Conservation (phyloP, 2,888 invertebrate species). For the Cylloceria caligata region DNA sequence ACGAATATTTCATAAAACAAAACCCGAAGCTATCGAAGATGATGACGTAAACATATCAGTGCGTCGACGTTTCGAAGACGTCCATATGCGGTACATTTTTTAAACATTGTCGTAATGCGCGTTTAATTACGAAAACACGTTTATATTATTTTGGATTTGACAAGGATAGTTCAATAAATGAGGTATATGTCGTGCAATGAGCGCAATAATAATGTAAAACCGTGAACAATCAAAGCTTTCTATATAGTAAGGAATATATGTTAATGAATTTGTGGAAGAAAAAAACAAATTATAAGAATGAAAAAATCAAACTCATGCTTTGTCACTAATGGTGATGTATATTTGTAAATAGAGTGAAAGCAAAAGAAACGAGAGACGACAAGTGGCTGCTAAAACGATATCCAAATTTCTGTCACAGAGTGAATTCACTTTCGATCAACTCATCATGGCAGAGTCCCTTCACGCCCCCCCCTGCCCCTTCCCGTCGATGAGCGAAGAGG, state of each 20-base stretch:
- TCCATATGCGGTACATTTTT: background rate
- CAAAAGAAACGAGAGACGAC: slow-evolving; percentile 3
- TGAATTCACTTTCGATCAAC: slow-evolving; percentile 38
- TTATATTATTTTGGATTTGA: slow-evolving; percentile 6
- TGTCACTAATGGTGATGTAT: slow-evolving; percentile 49
- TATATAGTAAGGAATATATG: slow-evolving; percentile 59
- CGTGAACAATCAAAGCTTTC: slow-evolving; percentile 79
- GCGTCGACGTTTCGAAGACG: slow-evolving; percentile 31
- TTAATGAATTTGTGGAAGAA: slow-evolving; percentile 14
- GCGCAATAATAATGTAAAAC: slow-evolving; percentile 77
- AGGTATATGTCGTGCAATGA: slow-evolving; percentile 16
- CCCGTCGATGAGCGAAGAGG: slow-evolving; percentile 10
- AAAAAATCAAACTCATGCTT: slow-evolving; percentile 13
- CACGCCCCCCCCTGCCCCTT: too few species aligned
- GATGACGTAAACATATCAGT: slow-evolving; percentile 60
- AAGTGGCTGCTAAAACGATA: slow-evolving; percentile 18
- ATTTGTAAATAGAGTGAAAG: slow-evolving; percentile 64
- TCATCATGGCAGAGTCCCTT: slow-evolving; percentile 25
- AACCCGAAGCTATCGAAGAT: slow-evolving; percentile 19
- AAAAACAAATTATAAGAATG: slow-evolving; percentile 29
- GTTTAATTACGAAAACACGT: background rate
- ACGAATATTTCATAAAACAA: slow-evolving; percentile 19
- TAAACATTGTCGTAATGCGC: background rate
- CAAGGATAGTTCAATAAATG: slow-evolving; percentile 13
- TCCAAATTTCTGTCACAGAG: slow-evolving; percentile 7